Conservation (phyloP, 2,888 invertebrate genomes). For the Caenorhabditis afra region DNA sequence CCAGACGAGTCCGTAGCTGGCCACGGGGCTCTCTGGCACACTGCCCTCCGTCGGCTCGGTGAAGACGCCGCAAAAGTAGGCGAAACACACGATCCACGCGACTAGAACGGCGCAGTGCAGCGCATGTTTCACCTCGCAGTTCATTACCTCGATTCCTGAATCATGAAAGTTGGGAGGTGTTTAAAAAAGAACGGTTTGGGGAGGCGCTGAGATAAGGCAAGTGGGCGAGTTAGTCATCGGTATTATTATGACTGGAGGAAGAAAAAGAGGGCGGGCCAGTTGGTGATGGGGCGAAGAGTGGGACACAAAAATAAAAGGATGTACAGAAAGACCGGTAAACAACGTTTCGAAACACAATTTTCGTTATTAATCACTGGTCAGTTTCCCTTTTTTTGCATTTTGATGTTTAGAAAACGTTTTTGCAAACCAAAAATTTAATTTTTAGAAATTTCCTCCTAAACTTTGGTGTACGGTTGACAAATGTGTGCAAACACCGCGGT, state of each 20-base stretch:
- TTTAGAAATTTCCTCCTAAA: too few relatives aligned
- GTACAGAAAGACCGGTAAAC: neutral
- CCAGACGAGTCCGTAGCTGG: constrained; percentile 78
- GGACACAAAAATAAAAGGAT: constrained; percentile 2
- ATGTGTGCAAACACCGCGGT: too few relatives aligned
- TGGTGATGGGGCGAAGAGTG: neutral
- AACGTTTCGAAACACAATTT: constrained; percentile 4
- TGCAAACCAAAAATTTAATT: too few relatives aligned
- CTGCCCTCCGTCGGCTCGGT: constrained; percentile 61
- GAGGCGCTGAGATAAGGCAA: constrained; percentile 34
- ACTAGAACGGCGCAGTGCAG: constrained; percentile 76
- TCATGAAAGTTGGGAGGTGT: neutral
- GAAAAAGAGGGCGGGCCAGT: neutral
- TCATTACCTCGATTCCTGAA: constrained; percentile 70
- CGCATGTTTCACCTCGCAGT: constrained; percentile 77
- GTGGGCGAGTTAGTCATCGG: constrained; percentile 35
- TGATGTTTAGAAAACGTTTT: neutral
- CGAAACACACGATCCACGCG: constrained; percentile 76
- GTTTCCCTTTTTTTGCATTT: neutral
- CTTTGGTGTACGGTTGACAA: too few relatives aligned
- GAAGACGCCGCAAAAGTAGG: constrained; percentile 77
- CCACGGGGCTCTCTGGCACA: constrained; percentile 65
- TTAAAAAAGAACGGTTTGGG: constrained; percentile 5
- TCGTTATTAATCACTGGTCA: neutral
- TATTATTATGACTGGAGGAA: constrained; percentile 27